These are phyloP conservation scores for Steromphala cineraria DNA, from an alignment of 2,888 invertebrate genomes.

Conservation along the genomic window DNA sequence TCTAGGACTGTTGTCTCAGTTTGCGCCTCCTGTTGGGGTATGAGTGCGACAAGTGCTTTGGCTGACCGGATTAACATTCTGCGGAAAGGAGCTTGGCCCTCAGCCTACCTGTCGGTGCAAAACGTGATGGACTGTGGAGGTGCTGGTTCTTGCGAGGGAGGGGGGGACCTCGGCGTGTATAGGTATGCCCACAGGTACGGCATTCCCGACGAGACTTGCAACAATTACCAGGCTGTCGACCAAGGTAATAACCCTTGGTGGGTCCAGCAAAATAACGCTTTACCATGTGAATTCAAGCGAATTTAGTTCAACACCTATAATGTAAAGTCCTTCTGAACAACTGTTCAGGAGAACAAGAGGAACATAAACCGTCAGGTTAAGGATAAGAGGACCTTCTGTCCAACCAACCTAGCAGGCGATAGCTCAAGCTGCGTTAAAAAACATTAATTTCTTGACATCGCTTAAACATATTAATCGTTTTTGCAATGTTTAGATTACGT, in stretches of 20 bases:
- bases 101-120: conserved; percentile 76
- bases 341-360: too few relatives aligned
- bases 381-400: too few relatives aligned
- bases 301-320: too few relatives aligned
- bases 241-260: conserved; percentile 48
- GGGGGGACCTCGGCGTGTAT: conserved; percentile 74
- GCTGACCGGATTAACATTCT: conserved; percentile 77
- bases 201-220: conserved; percentile 78
- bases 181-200: conserved; percentile 76
- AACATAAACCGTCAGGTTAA: too few relatives aligned
- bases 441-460: too few relatives aligned
- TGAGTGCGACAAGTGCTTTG: conserved; percentile 77
- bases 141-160: conserved; percentile 75
- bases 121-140: conserved; percentile 77
- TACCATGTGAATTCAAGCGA: not conserved
- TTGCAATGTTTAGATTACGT: too few relatives aligned
- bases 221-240: conserved; percentile 77
- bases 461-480: too few relatives aligned
- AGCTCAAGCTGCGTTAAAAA: too few relatives aligned
- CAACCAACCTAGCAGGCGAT: too few relatives aligned
- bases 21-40: conserved; percentile 78
- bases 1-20: conserved; percentile 60
- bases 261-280: too few relatives aligned
- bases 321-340: too few relatives aligned
- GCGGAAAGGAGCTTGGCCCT: conserved; percentile 76